Conservation (phyloP, 2,888 invertebrate genomes). For the Hyposoter didymator region DNA sequence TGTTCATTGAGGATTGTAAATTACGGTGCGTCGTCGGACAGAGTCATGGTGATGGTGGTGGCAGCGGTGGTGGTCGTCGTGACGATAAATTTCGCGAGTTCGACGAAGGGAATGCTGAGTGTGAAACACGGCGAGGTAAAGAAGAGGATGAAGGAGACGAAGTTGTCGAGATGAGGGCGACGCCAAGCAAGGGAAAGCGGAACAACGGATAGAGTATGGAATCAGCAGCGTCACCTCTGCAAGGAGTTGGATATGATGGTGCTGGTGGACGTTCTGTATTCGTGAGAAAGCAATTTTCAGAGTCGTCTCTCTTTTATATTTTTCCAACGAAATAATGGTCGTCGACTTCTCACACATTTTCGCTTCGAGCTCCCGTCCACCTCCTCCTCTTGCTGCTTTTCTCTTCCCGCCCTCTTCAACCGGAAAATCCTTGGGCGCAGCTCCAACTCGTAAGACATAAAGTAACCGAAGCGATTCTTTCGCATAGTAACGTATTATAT, state of each 20-base stretch:
- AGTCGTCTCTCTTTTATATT: constrained; percentile 70
- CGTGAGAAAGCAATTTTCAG: constrained; percentile 75
- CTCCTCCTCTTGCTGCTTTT: not conserved
- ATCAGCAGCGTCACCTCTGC: constrained; percentile 34
- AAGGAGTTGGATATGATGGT: constrained; percentile 45
- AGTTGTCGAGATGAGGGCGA: constrained; percentile 22
- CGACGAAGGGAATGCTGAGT: constrained; percentile 54
- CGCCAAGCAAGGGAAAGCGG: constrained; percentile 47
- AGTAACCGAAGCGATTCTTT: constrained; percentile 69
- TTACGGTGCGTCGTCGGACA: constrained; percentile 69
- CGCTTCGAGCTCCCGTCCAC: constrained; percentile 14
- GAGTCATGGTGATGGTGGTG: constrained; percentile 35
- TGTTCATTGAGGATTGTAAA: constrained; percentile 67
- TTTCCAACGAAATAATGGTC: constrained; percentile 72
- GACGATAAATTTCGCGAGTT: constrained; percentile 70
- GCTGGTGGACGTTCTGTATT: constrained; percentile 65
- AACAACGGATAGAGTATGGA: constrained; percentile 7
- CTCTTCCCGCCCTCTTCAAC: not conserved
- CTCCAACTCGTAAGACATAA: constrained; percentile 73
- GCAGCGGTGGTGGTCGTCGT: constrained; percentile 36
- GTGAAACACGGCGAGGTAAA: constrained; percentile 48
- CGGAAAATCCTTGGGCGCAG: constrained; percentile 71
- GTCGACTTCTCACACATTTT: constrained; percentile 56
- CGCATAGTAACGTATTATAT: constrained; percentile 40
- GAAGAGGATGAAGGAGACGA: constrained; percentile 50